Base-by-base conservation (phyloP, 2,113 vertebrate genomes). In the Grammomys dolichurus region DNA sequence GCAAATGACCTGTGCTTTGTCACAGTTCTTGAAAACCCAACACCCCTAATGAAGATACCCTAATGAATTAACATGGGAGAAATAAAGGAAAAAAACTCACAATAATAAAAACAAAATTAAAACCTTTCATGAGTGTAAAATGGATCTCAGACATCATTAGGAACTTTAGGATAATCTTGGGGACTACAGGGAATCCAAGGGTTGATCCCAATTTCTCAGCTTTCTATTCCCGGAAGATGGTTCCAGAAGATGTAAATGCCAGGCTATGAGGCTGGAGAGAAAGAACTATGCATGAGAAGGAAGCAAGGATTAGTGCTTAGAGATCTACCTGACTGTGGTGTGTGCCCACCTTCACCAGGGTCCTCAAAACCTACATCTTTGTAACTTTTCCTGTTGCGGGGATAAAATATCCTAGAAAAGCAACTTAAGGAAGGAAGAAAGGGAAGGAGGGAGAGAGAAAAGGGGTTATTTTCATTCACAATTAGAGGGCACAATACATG, bases 71-170 rank as follows among this genome's bases (percentile, higher is more conserved):
- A 82, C 19, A 63, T 13, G 19, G 26, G 16, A 0, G 7, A 33
- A 73, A 63, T 16, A 46, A 60, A 40, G 22, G 58, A 40, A 20
- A 46, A 73, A 73, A 56, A 2, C 16, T 12, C 16, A 40, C 4
- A 11, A 65, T 51, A n/a, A 8, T n/a, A 19, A 31, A 72, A 46
- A n/a, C 0, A 26, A 33, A 77, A 36, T 17, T 12, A 0, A 10
- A 20, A 22, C 3, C 10, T 26, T 51, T 19, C 11, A 0, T 4
- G 10, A 1, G 2, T 3, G 1, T 26, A 3, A 17, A 28, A 36
- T 75, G 1, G 43, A 33, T 1, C 43, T 13, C 16, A 31, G 86
- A 69, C 17, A 1, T 7, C 17, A 5, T 2, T 7, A 69, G 8
- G 26, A 46, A 4, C 40, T 3, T 70, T 12, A 28, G 1, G 10